Conservation (phyloP, 2,888 invertebrate genomes). For the Eugnorisma glareosa region DNA sequence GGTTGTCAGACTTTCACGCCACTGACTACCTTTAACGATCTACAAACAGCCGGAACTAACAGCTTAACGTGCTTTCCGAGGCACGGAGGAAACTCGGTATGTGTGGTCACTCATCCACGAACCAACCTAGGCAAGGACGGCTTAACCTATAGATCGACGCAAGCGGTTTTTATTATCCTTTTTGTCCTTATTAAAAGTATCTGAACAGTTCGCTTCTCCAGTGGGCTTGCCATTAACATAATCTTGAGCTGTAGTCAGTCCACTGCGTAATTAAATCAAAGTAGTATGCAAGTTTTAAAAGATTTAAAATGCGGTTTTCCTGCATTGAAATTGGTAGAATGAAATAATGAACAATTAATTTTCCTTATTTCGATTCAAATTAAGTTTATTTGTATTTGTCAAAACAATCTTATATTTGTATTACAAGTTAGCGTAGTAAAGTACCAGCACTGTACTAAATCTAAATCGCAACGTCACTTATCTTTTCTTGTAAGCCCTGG, state of each 20-base stretch:
- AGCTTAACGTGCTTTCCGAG: not conserved
- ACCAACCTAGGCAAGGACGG: not conserved
- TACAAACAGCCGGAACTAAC: not conserved
- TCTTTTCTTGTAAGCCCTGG: no score
- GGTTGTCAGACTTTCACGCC: not conserved
- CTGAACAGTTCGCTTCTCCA: not conserved
- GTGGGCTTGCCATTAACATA: not conserved
- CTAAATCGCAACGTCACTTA: not conserved
- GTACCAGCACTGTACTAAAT: not conserved
- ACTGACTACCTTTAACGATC: not conserved
- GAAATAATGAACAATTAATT: not conserved
- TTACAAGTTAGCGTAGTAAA: not conserved
- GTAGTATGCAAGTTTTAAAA: not conserved
- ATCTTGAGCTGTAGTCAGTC: not conserved
- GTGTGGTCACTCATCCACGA: not conserved
- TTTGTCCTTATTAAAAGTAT: not conserved
- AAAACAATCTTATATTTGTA: not conserved
- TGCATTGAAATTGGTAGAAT: not conserved
- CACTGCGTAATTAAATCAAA: conserved; percentile 1
- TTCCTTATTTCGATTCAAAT: not conserved
- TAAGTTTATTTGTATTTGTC: not conserved
- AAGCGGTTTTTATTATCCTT: not conserved
- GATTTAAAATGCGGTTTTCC: conserved; percentile 6
- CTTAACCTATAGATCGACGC: not conserved
- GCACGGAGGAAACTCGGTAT: not conserved